Evolutionary conservation across 2,113 vertebrate species (phyloP), one percentile per base, ranked within the genome.

Genomic region (Cyprinus carpio): DNA sequence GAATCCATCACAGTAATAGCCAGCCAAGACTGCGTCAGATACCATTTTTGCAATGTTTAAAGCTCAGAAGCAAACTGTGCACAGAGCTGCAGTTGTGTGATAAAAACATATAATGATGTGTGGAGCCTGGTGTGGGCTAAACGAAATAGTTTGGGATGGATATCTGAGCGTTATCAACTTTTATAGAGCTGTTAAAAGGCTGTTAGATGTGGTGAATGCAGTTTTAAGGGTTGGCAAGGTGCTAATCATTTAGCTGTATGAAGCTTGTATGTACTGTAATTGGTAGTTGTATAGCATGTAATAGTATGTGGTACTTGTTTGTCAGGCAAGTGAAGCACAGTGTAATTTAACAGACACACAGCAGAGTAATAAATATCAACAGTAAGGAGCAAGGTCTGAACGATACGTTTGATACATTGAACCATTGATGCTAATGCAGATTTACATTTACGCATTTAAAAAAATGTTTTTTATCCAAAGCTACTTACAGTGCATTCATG

Each of bases 1-100:
- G 60, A 81, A 81, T 65, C 79, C 79, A 81, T 81, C 79, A 81
- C 60, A 67, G 79, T 81, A 81, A 81, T 81, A 81, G 79, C 79
- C 40, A 46, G n/a, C 15, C 60, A 81, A 81, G 79, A 81, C n/a
- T 65, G 79, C 25, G 43, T 65, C 60, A 81, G 34, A 65, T 81
- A 81, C 37, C 79, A 29, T 81, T 81, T 81, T 29, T 81, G 60
- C 79, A 67, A 46, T 81, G 79, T 81, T 81, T 81, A 81, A 81
- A 81, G 43, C 62, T 67, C 79, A 23, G 25, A 81, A 81, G 64
- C 62, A 81, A 80, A 80, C 25, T 65, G 37, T 65, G 60, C 78
- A 49, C 79, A 51, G 43, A 51, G 62, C 62, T 81, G 62, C 79
- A 31, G 62, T 31, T n/a, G 25, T 81, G 25, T 81, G n/a, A 76